A percentile compares a stretch with the other conserved stretches of the same genome.
Conservation (phyloP, 1,140 invertebrate species). For the Aphaenogaster ashmeadi region DNA sequence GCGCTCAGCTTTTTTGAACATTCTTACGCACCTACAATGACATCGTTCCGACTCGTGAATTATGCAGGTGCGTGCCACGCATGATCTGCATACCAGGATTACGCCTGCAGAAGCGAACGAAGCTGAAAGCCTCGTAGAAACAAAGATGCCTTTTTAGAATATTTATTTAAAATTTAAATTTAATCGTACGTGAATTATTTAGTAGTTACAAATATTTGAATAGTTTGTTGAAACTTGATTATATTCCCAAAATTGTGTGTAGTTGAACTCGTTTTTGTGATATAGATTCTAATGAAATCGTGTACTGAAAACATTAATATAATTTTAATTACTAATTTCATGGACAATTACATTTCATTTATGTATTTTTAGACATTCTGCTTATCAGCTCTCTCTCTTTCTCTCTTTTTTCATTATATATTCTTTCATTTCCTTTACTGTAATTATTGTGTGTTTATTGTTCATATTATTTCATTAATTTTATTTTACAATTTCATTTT, state of each 20-base stretch:
- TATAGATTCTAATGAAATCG: not conserved
- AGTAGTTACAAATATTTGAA: not conserved
- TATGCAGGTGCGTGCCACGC: constrained; percentile 21
- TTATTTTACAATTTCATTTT: not conserved
- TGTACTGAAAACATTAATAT: not conserved
- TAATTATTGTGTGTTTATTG: not conserved
- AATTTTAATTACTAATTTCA: not conserved
- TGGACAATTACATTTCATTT: not conserved
- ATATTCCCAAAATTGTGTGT: not conserved
- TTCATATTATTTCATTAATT: not conserved
- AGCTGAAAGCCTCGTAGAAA: not conserved
- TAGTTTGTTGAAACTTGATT: constrained; percentile 1
- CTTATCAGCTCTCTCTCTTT: not conserved
- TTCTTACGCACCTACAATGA: constrained; percentile 4
- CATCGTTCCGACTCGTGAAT: not conserved
- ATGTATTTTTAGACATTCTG: not conserved
- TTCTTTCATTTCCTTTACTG: not conserved
- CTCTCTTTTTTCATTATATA: not conserved
- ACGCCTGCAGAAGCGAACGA: not conserved
- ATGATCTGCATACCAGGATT: not conserved
- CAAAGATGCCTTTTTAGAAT: not conserved
- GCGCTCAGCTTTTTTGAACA: constrained; percentile 2
- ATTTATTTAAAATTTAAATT: constrained; percentile 14
- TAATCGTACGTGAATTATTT: not conserved
- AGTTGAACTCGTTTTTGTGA: not conserved